Evolutionary conservation across 2,797 vertebrate genomes (phyloP).

Genomic region (Alauda arvensis): DNA sequence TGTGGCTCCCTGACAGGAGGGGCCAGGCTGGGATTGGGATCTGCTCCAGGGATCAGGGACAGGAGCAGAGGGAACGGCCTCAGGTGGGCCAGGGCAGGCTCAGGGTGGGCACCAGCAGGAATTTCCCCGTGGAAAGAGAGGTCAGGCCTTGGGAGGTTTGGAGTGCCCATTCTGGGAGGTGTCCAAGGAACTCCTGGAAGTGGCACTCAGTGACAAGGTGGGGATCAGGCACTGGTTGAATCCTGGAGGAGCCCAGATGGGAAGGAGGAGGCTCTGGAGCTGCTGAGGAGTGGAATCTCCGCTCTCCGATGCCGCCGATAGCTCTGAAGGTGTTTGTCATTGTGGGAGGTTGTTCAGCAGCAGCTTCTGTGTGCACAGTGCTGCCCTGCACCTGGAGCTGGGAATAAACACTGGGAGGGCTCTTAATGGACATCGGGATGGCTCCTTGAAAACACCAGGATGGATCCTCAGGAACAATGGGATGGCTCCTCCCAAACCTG

Average conservation of each 20-base stretch:
- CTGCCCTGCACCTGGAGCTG: background rate
- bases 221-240: background rate
- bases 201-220: background rate
- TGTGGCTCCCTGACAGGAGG: background rate
- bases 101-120: background rate
- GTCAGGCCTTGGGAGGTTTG: background rate
- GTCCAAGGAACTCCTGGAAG: background rate
- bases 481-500: background rate
- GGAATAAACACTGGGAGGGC: background rate
- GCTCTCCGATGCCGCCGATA: no score
- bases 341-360: no score
- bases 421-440: no score
- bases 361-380: no score
- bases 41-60: background rate
- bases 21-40: background rate
- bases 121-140: fast-evolving
- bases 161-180: background rate
- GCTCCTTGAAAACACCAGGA: fast-evolving
- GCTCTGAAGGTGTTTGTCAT: no score
- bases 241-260: no score
- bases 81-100: background rate
- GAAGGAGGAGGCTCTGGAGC: background rate
- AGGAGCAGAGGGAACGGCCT: background rate
- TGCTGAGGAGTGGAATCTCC: background rate
- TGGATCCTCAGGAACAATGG: fast-evolving